These are phyloP conservation scores for Papilio polytes DNA, from an alignment of 1,140 invertebrate species.

Conservation along the genomic window DNA sequence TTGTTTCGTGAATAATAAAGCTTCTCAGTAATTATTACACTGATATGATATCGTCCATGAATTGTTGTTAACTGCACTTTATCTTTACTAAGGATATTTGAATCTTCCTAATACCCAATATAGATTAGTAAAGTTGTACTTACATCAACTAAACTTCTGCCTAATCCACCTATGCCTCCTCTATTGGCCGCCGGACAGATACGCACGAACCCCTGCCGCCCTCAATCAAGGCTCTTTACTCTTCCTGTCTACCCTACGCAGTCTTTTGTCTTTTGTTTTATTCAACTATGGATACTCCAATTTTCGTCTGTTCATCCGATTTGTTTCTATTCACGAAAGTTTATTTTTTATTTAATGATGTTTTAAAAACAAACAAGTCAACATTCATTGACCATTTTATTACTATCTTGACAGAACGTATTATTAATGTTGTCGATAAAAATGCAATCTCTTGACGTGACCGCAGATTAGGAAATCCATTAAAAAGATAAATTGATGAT, in stretches of 20 bases:
- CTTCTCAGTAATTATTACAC: neutral
- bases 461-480: slow-evolving; percentile 22
- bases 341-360: neutral
- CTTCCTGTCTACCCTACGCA: no score
- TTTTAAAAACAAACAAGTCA: neutral
- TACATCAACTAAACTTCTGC: no score
- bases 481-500: slow-evolving; percentile 1
- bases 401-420: slow-evolving; percentile 6
- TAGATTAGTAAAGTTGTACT: neutral
- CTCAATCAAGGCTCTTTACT: neutral
- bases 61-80: neutral
- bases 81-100: neutral
- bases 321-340: neutral
- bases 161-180: neutral
- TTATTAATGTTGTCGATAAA: slow-evolving; percentile 3
- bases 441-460: slow-evolving; percentile 19
- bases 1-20: neutral
- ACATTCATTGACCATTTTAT: slow-evolving; percentile 12
- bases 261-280: no score
- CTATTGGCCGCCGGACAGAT: neutral
- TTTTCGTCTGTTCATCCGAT: no score
- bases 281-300: no score
- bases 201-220: neutral
- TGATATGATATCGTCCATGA: neutral
- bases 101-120: neutral